Evolutionary conservation across 2,797 vertebrate species (phyloP).

Genomic region (Cuniculus paca): DNA sequence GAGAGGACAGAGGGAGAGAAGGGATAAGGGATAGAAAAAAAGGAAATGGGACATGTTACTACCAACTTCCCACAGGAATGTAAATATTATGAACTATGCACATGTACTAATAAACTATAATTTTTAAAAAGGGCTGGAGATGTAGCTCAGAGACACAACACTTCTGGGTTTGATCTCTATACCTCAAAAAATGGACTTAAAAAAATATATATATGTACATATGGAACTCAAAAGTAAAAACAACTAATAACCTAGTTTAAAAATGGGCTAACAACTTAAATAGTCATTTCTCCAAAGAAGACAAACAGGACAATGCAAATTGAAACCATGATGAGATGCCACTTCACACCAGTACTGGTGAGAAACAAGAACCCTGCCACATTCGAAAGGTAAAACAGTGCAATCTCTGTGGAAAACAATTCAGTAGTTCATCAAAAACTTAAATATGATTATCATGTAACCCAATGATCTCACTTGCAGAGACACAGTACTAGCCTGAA

Average conservation of each 20-base stretch:
- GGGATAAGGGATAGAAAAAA: neutral
- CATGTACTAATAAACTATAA: neutral
- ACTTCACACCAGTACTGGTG: neutral
- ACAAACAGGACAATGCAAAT: neutral
- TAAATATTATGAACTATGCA: neutral
- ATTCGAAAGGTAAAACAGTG: neutral
- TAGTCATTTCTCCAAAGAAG: neutral
- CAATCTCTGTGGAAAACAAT: neutral
- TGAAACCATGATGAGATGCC: neutral
- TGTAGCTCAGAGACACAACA: neutral
- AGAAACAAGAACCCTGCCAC: neutral
- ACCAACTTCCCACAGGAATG: neutral
- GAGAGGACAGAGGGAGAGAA: neutral
- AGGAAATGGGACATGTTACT: neutral
- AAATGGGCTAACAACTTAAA: neutral
- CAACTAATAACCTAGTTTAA: neutral
- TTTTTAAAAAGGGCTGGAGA: neutral
- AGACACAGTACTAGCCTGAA: neutral
- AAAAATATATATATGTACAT: too few species aligned
- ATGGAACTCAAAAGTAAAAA: neutral
- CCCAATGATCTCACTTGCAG: neutral
- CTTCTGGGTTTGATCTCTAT: neutral
- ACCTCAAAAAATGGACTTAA: neutral
- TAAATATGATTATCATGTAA: neutral
- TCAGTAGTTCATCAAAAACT: neutral